Base-by-base conservation (phyloP, 2,888 invertebrate species). In the Patella pellucida region DNA sequence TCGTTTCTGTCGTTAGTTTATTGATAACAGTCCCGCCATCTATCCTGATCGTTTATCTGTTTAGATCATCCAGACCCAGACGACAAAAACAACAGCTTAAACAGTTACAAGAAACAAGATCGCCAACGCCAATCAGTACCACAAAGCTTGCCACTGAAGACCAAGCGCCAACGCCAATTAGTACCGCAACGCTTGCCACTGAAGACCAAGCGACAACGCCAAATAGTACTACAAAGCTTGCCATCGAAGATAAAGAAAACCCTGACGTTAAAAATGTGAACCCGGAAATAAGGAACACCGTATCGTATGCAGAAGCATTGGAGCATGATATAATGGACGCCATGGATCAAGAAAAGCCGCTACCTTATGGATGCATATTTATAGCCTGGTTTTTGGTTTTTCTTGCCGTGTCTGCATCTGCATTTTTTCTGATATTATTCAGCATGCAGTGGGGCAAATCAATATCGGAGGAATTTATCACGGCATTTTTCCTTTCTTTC, bases 371-470 rank as follows among this genome's bases (percentile, higher is more conserved):
- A 23, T 78, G 71, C 27, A 41, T 79, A 12, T 77, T 83, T 75
- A 77, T 90, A 23, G 89, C 88, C 19, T 91, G 91, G 91, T 54
- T 86, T 3, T 78, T 91, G 41, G 84, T 87, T 15, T 69, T 87
- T 9, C 51, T 85, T 12, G 82, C 85, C 16, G 87, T 90, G 52
- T 31, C 80, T 5, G 83, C 85, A 2, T 88, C 89, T 9, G 85
- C 87, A 54, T 89, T 92, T 85, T 91, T 92, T 82, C 85, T 90
- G 23, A 85, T 91, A 85, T 85, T 91, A 15, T 92, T 90, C 85
- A 91, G 90, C 73, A 88, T 92, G 79, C 83, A 90, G 79, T 92
- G 91, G 87, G 92, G 92, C 2, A 89, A 90, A 79, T 87, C 86
- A 68, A 90, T 90, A 73, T 89, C 91, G 1, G 89, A 89, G 52